Evolutionary conservation across 1,140 invertebrate species (phyloP), one percentile per base, ranked within the genome.

Genomic region (Hylaeus anthracinus): DNA sequence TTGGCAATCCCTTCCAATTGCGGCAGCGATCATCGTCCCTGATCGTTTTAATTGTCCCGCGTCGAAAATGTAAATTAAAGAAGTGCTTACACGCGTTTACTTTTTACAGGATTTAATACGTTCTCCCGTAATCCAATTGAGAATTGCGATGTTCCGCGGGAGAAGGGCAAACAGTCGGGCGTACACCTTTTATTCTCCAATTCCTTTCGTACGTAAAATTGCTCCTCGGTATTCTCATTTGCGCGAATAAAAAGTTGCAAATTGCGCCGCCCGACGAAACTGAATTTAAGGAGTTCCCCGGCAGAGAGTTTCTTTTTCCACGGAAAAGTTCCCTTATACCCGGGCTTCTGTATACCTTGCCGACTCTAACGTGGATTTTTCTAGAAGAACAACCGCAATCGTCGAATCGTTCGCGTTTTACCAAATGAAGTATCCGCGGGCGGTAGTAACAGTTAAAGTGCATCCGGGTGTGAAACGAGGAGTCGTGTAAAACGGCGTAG

Each of bases 401-500:
- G 48, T 63, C 55, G 76, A 63, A 63, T 72, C 69, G 60, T 55
- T 55, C 41, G 67, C 79, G 61, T 82, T 84, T 84, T 58, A 79
- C 26, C 69, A 14, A 51, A 75, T 64, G 26, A 71, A 64, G 56
- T 70, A 71, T 78, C 39, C 70, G 51, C 53, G 74, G 26, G 37
- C 63, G 56, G 56, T 43, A 37, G 70, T 65, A 53, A 79, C 79
- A 79, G 70, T 78, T 83, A 64, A 74, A 73, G 58, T 48, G 75
- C 58, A 83, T 73, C 60, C 70, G 55, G 55, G 79, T 71, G 71
- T 73, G 70, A 84, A 84, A 83, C 81, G 45, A 55, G 78, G 55
- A 66, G 61, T 45, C 66, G 82, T 72, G 82, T 58, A 77, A 26
- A 26, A 81, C 63, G 72, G 69, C 63, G 51, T 72, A 72, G 53